Evolutionary conservation across 2,888 invertebrate species (phyloP), one percentile per base, ranked within the genome.

Genomic region (Aproaerema taeniolella): DNA sequence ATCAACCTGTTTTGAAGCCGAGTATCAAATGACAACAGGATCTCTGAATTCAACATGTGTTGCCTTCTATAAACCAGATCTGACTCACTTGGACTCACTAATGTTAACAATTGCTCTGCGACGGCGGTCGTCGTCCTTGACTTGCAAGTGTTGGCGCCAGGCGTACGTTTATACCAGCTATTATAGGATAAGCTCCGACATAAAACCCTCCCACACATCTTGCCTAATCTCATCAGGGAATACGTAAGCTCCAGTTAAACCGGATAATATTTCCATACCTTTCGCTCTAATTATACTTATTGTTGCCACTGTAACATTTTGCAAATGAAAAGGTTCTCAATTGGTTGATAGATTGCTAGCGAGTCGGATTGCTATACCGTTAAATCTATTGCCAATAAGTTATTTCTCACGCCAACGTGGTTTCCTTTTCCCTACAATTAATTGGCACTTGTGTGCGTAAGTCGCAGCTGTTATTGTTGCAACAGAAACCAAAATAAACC

Each of bases 101-200:
- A 31, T 5, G 26, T 35, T 37, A 37, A 42, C 39, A 10, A 28
- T n/a, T 30, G 31, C 20, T 24, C 55, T 59, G 59, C 58, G 52
- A 57, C 48, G 48, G 42, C 52, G 50, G 61, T 56, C 51, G 68
- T 58, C 50, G 73, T 64, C 78, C 78, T 78, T 78, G 79, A 72
- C 68, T 72, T 51, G 60, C 57, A 57, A 58, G 49, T 40, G 30
- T 47, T 71, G 73, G 77, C 78, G 77, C 77, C 77, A 69, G 39
- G 28, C 34, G 30, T 13, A 20, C 20, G 37, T 17, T 17, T 20
- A 17, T 10, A 29, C 12, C 12, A 16, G 20, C 30, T 20, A 37
- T 14, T 30, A 17, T 16, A 30, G 17, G 7, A 30, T 12, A 25
- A 15, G 5, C 37, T 20, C 20, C 20, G 37, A 30, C 14, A 30